These are phyloP conservation scores for Hippasteria phrygiana DNA, from an alignment of 53 echinoderm and acorn worm genomes.

Conservation along the genomic window DNA sequence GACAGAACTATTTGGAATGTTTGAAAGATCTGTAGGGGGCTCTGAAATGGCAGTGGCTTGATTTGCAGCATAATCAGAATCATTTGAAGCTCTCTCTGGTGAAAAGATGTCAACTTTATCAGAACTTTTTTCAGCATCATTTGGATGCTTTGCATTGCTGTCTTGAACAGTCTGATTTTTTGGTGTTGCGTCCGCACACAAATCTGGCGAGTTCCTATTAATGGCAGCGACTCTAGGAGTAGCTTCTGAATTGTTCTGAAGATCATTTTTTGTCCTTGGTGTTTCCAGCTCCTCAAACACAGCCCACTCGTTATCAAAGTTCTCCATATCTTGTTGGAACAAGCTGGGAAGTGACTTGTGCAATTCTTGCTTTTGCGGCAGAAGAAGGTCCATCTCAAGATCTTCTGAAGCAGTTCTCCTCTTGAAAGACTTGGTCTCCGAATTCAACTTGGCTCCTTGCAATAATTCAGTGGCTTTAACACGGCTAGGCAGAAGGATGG, in stretches of 20 bases:
- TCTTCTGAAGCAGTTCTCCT: slow-evolving; percentile 48
- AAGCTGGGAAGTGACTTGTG: slow-evolving; percentile 47
- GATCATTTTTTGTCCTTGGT: background rate
- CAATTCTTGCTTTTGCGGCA: slow-evolving; percentile 34
- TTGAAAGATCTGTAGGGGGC: slow-evolving; percentile 14
- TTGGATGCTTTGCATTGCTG: background rate
- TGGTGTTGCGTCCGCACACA: background rate
- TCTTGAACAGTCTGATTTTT: background rate
- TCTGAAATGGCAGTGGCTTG: background rate
- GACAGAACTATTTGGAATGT: background rate
- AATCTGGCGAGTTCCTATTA: background rate
- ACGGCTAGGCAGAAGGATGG: background rate
- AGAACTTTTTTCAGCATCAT: background rate
- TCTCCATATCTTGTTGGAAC: slow-evolving; percentile 3
- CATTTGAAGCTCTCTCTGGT: background rate
- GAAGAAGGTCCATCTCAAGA: slow-evolving; percentile 42
- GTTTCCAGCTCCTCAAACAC: slow-evolving; percentile 45
- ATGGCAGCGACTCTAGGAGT: background rate
- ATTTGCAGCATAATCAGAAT: background rate
- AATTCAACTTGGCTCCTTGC: slow-evolving; percentile 29
- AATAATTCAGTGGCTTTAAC: background rate
- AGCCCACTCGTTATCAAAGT: slow-evolving; percentile 10
- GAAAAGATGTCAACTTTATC: background rate
- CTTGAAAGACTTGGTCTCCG: slow-evolving; percentile 12
- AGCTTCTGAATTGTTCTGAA: background rate